Evolutionary conservation across 2,797 vertebrate genomes (phyloP).

Genomic region (Harpagifer antarcticus): DNA sequence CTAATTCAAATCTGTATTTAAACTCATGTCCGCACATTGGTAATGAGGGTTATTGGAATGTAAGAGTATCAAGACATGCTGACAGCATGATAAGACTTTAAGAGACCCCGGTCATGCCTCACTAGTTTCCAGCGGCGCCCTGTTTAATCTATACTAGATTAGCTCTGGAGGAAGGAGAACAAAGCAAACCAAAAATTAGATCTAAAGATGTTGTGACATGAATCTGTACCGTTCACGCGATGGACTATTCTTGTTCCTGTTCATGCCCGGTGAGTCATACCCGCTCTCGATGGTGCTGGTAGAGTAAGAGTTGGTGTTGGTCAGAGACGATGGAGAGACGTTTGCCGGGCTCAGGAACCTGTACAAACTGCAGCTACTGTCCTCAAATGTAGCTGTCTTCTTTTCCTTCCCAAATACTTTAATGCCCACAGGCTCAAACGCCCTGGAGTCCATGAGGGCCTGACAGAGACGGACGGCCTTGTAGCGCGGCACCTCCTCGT

Average conservation of each 20-base stretch:
- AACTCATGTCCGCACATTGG: not conserved
- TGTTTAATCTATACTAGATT: slow-evolving; percentile 34
- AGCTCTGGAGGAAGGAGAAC: slow-evolving; percentile 34
- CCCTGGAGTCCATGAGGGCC: slow-evolving; percentile 95
- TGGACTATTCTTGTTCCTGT: slow-evolving; percentile 66
- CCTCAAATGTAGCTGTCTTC: slow-evolving; percentile 90
- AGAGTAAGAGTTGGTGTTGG: slow-evolving; percentile 56
- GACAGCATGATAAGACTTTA: slow-evolving; percentile 23
- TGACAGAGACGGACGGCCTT: slow-evolving; percentile 96
- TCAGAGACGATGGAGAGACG: slow-evolving; percentile 45
- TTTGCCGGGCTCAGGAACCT: slow-evolving; percentile 85
- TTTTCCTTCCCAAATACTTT: slow-evolving; percentile 95
- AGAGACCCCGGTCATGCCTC: slow-evolving; percentile 20
- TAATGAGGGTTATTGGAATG: slow-evolving; percentile 15
- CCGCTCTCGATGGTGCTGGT: slow-evolving; percentile 80
- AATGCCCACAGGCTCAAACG: slow-evolving; percentile 93
- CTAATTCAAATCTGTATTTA: not conserved
- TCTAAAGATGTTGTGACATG: slow-evolving; percentile 21
- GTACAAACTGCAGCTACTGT: slow-evolving; percentile 95
- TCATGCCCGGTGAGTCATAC: slow-evolving; percentile 73
- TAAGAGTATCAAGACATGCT: not conserved
- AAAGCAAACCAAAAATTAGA: slow-evolving; percentile 39
- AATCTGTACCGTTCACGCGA: slow-evolving; percentile 75
- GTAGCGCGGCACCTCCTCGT: slow-evolving; percentile 90
- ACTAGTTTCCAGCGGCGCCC: slow-evolving; percentile 28